phyloP scores from a whole-genome alignment of 2,797 vertebrate genomes.

The Pristis pectinata region DNA sequence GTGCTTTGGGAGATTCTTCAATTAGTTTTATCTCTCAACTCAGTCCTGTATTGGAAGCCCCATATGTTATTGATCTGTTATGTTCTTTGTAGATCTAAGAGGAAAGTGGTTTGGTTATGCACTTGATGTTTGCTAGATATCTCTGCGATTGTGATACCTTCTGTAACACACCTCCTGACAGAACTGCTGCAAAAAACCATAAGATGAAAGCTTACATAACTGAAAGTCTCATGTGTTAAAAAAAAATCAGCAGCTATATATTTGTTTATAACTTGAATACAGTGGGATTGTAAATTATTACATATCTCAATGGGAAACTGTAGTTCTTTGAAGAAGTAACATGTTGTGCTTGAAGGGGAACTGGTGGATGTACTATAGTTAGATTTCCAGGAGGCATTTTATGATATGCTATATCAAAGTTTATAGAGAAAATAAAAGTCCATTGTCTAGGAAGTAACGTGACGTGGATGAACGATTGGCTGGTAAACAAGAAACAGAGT shows the following conservation, averaged over 20 bases:
- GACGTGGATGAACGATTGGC: too few species aligned
- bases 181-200: background rate
- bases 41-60: background rate
- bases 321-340: too few species aligned
- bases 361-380: too few species aligned
- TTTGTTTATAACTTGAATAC: background rate
- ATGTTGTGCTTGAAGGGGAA: too few species aligned
- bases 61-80: background rate
- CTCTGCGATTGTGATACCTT: background rate
- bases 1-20: background rate
- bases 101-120: background rate
- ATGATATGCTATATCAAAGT: too few species aligned
- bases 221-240: background rate
- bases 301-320: background rate
- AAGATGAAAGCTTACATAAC: background rate
- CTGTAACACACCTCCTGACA: background rate
- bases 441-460: too few species aligned
- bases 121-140: background rate
- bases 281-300: background rate
- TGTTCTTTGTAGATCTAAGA: background rate
- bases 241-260: background rate
- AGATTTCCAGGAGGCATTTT: too few species aligned
- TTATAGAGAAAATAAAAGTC: too few species aligned
- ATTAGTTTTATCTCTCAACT: background rate
- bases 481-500: too few species aligned